Conservation (phyloP, 2,113 vertebrate species). For the Cyphomyrus plagiostoma region DNA sequence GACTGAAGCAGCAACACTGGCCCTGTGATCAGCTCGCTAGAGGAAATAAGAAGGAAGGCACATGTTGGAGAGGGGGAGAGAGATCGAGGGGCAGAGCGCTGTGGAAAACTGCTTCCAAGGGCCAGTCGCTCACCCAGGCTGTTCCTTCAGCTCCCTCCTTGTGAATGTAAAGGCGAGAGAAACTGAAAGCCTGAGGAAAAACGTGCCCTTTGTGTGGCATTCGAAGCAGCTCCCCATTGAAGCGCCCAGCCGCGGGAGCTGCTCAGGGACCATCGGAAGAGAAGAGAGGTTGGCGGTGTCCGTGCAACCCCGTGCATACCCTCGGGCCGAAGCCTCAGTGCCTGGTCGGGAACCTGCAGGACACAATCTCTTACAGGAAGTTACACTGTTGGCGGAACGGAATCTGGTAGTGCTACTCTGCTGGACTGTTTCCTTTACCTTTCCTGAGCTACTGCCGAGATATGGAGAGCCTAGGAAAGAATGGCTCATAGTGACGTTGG, state of each 20-base stretch:
- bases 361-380: constrained; percentile 5
- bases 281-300: not conserved
- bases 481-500: not conserved
- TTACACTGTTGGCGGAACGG: constrained; percentile 19
- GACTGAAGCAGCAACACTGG: constrained; percentile 30
- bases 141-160: not conserved
- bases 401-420: constrained; percentile 28
- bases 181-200: not conserved
- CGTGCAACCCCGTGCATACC: not conserved
- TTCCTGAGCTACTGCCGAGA: not conserved
- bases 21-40: constrained; percentile 28
- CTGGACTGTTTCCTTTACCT: constrained; percentile 24
- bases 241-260: not conserved
- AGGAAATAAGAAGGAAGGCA: constrained; percentile 30
- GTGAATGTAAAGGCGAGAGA: not conserved
- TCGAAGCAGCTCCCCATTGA: not conserved
- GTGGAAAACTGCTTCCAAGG: not conserved
- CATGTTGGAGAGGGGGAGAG: constrained; percentile 25
- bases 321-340: constrained; percentile 2
- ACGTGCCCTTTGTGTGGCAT: constrained; percentile 3
- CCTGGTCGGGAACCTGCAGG: constrained; percentile 12
- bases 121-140: not conserved
- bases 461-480: not conserved
- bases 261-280: not conserved
- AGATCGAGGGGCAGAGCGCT: constrained; percentile 21